Evolutionary conservation across 2,113 vertebrate species (phyloP), one percentile per base, ranked within the genome.

Genomic region (Daboia siamensis): DNA sequence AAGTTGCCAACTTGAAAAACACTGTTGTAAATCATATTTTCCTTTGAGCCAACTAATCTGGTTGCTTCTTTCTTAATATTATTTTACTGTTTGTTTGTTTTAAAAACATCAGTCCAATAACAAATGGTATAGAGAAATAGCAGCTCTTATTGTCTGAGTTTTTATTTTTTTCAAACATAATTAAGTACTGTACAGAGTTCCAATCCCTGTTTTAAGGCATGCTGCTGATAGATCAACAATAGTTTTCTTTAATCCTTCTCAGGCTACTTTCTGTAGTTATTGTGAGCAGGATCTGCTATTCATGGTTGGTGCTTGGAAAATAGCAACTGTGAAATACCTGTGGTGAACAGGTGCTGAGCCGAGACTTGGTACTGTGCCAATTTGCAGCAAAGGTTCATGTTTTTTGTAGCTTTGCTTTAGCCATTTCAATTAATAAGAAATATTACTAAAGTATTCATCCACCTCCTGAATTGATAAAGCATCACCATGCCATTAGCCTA

Each of bases 401-500:
- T 84, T 87, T 56, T 56, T 12, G 51, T 4, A 0, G 52, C 3
- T 17, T 46, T 90, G 51, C 80, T 87, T 87, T 17, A 23, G 46
- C 56, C 74, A 39, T 48, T 52, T 85, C 69, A 17, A 74, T 89
- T 89, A 85, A 92, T 90, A 52, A 64, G 39, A 56, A 86, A 23
- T n/a, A 59, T 21, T 13, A 61, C 29, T 29, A 1, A 92, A 92
- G 44, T 6, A 51, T 46, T 57, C 54, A n/a, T 85, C 87, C 8
- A 29, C 87, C 52, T 92, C 69, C 74, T 54, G 21, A 44, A 64
- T 86, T 80, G 57, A 90, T 85, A 89, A 86, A 87, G 61, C 3
- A 1, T 89, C 86, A 44, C 87, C 48, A 52, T 54, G 39, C 74
- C 69, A 93, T 89, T 89, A 91, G 87, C 90, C 87, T 90, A 89